A percentile compares a stretch with the other conserved stretches of the same genome.
These are phyloP conservation scores for Elachura formosa DNA, from an alignment of 2,113 vertebrate genomes.

Conservation along the genomic window DNA sequence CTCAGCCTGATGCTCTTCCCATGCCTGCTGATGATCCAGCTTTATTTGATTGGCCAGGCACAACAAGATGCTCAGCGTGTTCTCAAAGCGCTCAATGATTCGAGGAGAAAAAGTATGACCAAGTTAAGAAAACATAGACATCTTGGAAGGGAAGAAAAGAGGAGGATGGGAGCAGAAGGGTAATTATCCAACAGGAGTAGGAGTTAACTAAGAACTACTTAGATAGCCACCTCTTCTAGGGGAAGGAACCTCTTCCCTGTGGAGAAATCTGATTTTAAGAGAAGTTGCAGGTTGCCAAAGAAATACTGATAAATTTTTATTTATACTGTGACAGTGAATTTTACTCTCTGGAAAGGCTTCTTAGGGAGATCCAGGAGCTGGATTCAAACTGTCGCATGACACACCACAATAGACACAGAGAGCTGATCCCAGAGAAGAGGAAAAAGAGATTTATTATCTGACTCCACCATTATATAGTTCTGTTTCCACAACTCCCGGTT, in stretches of 20 bases:
- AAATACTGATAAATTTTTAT: background rate
- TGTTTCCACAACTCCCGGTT: too few relatives aligned
- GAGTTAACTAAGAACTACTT: background rate
- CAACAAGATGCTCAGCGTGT: slow-evolving; percentile 74
- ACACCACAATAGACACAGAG: too few relatives aligned
- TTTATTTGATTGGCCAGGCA: slow-evolving; percentile 53
- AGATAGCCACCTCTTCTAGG: background rate
- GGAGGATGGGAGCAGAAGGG: background rate
- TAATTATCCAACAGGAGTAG: background rate
- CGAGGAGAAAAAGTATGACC: slow-evolving; percentile 62
- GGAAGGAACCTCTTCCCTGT: background rate
- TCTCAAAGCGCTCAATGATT: slow-evolving; percentile 70
- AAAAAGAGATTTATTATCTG: too few relatives aligned
- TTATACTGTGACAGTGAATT: background rate
- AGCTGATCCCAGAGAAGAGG: too few relatives aligned
- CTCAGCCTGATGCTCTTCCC: slow-evolving; percentile 19
- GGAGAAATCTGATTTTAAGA: background rate
- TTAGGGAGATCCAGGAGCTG: background rate
- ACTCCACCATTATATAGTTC: too few relatives aligned
- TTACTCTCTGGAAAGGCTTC: background rate
- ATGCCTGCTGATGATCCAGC: background rate
- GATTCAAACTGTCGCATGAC: too few relatives aligned
- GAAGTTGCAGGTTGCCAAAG: background rate
- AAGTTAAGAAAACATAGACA: slow-evolving; percentile 63
- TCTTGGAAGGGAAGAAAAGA: background rate